A percentile compares a stretch with the other conserved stretches of the same genome.
These are phyloP conservation scores for Cettia cetti DNA, from an alignment of 2,113 vertebrate genomes.

Conservation along the genomic window DNA sequence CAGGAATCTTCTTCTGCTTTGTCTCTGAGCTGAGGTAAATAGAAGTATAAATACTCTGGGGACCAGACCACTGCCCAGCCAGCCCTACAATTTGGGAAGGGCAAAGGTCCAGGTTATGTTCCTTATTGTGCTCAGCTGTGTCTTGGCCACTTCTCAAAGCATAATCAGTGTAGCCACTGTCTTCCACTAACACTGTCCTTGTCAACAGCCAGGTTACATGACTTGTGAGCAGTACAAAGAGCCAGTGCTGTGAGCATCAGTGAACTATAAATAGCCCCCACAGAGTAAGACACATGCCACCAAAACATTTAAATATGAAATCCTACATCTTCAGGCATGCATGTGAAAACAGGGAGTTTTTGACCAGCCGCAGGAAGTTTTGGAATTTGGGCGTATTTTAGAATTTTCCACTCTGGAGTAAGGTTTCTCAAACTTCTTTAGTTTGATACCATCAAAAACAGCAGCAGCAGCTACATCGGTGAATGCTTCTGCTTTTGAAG, in stretches of 20 bases:
- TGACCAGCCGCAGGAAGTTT: background rate
- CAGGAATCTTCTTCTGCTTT: background rate
- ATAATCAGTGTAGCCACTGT: background rate
- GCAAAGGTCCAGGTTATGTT: background rate
- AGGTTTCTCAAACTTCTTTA: background rate
- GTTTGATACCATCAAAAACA: background rate
- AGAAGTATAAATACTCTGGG: background rate
- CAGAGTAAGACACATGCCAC: background rate
- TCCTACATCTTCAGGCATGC: background rate
- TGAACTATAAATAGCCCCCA: background rate
- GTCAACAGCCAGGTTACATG: conserved; percentile 14
- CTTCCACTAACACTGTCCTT: background rate
- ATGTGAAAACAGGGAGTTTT: background rate
- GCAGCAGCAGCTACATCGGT: background rate
- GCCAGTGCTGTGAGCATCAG: background rate
- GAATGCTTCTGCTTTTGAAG: background rate
- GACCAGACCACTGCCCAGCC: background rate
- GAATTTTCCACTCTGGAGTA: background rate
- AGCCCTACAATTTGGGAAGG: conserved; percentile 31
- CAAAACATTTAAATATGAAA: background rate
- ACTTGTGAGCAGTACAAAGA: background rate
- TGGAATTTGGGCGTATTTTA: background rate
- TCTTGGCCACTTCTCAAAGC: conserved; percentile 8
- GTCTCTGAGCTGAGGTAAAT: background rate
- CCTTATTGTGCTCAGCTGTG: background rate